Conservation (phyloP, 2,888 invertebrate species). For the Acronicta leporina region DNA sequence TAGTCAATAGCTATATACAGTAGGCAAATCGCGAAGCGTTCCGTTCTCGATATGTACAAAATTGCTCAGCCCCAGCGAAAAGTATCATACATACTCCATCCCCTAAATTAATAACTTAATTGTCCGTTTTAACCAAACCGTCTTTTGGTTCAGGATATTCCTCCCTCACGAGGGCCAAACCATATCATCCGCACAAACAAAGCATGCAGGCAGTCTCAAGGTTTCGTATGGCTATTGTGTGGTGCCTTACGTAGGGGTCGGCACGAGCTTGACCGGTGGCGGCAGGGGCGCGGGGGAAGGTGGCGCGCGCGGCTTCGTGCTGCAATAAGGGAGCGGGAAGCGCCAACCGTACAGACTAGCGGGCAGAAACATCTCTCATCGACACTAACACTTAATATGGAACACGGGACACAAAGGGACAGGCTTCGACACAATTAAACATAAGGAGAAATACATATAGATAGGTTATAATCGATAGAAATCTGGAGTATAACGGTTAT, state of each 20-base stretch:
- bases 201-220: constrained; percentile 83
- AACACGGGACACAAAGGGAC: constrained; percentile 56
- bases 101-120: constrained; percentile 42
- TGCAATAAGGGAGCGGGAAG: constrained; percentile 98
- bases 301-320: constrained; percentile 95
- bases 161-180: constrained; percentile 70
- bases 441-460: constrained; percentile 55
- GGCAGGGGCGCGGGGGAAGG: constrained; percentile 94
- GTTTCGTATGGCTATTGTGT: constrained; percentile 66
- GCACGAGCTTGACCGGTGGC: constrained; percentile 93
- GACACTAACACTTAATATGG: constrained; percentile 81
- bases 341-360: constrained; percentile 98
- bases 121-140: constrained; percentile 48
- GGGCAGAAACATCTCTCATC: constrained; percentile 89
- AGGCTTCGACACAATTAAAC: constrained; percentile 55
- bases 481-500: constrained; percentile 58
- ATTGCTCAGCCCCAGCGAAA: constrained; percentile 72
- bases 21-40: constrained; percentile 72
- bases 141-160: constrained; percentile 43
- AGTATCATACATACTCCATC: constrained; percentile 56
- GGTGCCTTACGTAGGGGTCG: constrained; percentile 91
- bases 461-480: constrained; percentile 58
- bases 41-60: constrained; percentile 73
- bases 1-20: constrained; percentile 63
- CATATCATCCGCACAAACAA: constrained; percentile 82